A percentile compares a stretch with the other conserved stretches of the same genome.
phyloP scores from a whole-genome alignment of 2,888 invertebrate genomes.

The Cosmia pyralina region DNA sequence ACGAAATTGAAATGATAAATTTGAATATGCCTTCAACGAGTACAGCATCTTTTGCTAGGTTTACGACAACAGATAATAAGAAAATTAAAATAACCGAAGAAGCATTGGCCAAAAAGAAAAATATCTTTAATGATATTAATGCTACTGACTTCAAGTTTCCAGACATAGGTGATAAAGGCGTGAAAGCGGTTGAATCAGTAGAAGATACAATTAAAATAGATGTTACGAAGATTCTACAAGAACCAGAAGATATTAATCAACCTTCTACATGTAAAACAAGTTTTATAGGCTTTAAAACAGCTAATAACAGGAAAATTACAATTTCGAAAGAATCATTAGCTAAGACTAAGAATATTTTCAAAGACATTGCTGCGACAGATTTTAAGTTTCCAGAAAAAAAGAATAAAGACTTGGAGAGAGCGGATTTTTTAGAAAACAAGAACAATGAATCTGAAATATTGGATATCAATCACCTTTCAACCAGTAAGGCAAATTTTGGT shows the following conservation, averaged over 20 bases:
- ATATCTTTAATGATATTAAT: slow-evolving; percentile 46
- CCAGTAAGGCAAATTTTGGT: slow-evolving; percentile 18
- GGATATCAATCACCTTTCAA: slow-evolving; percentile 18
- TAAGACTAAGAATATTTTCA: slow-evolving; percentile 38
- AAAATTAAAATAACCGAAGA: slow-evolving; percentile 27
- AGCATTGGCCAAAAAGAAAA: slow-evolving; percentile 24
- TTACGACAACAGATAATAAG: slow-evolving; percentile 45
- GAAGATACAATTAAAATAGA: background rate
- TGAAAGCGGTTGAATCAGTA: background rate
- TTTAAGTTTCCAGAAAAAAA: background rate
- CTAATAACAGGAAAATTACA: slow-evolving; percentile 34
- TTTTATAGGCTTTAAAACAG: slow-evolving; percentile 40
- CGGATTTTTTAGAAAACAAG: background rate
- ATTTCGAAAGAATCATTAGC: slow-evolving; percentile 32
- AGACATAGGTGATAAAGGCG: background rate
- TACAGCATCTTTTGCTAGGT: slow-evolving; percentile 22
- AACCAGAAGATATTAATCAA: background rate
- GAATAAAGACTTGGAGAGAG: background rate
- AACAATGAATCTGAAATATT: background rate
- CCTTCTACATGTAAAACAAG: slow-evolving; percentile 8
- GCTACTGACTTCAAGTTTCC: slow-evolving; percentile 12
- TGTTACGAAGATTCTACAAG: background rate
- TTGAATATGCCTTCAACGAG: slow-evolving; percentile 14
- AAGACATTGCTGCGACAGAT: slow-evolving; percentile 32
- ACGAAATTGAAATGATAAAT: background rate